Base-by-base conservation (phyloP, 2,888 invertebrate species). In the Harmothoe impar region DNA sequence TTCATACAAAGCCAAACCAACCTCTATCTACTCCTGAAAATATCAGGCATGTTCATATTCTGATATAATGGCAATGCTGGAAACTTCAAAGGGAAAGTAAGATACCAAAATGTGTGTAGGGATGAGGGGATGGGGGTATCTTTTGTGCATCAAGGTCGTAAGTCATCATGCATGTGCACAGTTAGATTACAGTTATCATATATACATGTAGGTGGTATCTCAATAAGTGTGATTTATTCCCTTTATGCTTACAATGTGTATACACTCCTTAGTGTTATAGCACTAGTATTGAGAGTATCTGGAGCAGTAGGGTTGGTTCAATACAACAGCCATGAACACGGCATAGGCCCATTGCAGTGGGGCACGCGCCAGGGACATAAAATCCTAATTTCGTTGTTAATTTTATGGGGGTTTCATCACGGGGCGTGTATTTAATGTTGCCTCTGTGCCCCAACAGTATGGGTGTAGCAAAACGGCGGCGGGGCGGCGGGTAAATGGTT, bases 351-450 rank as follows among this genome's bases (percentile, higher is more conserved):
- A 43, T 43, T n/a, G 62, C 20, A 62, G 62, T 62, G n/a, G 62
- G 62, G 62, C n/a, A n/a, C 20, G 62, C 23, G 23, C 62, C 20
- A 62, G 62, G 10, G 23, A 62, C 62, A 62, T 62, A 62, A 62
- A 62, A 62, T 20, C 62, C 62, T 31, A 31, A 77, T 77, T 77
- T 77, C 25, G 77, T 77, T 77, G 77, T 77, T 77, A 77, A 77
- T 77, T 77, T 77, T 77, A 77, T 77, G 77, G 77, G 17, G 29
- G 20, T 77, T 77, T 77, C 31, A 77, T 77, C 77, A 77, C 77
- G 1, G 25, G 31, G 31, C 31, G 31, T 29, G 77, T 31, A 25
- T 31, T 77, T 77, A 77, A 77, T 81, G 43, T 81, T 15, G 81
- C 81, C 81, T 23, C 43, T 43, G 81, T 81, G 35, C 15, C 5